A percentile compares a stretch with the other conserved stretches of the same genome.
phyloP scores from a whole-genome alignment of 2,888 invertebrate species.

The Oligia fasciuncula region DNA sequence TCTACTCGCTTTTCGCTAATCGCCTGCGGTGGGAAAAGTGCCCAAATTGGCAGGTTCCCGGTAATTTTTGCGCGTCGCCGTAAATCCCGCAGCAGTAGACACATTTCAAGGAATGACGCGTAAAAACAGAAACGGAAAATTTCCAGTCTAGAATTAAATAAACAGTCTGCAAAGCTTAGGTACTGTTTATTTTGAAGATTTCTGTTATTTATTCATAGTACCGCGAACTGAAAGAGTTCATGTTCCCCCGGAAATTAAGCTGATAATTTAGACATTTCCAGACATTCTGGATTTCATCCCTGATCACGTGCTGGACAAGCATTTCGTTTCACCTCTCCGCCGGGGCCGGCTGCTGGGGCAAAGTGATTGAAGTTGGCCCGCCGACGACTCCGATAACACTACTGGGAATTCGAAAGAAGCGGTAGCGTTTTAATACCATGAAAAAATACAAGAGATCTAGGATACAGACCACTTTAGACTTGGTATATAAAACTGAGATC shows the following conservation, averaged over 20 bases:
- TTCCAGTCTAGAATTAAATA: neutral
- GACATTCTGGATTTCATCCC: constrained; percentile 13
- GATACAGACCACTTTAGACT: neutral
- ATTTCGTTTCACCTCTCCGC: constrained; percentile 59
- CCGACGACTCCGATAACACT: constrained; percentile 61
- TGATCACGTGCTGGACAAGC: constrained; percentile 61
- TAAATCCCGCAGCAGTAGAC: neutral
- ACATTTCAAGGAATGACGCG: neutral
- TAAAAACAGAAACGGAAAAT: neutral
- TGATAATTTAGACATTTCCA: neutral
- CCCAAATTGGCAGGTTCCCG: neutral
- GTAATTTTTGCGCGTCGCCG: neutral
- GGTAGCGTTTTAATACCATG: constrained; percentile 39
- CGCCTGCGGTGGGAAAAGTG: neutral
- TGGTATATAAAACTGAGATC: neutral
- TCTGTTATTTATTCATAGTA: neutral
- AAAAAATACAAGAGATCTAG: neutral
- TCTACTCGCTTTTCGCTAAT: neutral
- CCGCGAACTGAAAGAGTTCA: neutral
- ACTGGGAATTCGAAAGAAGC: constrained; percentile 40
- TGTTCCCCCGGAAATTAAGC: neutral
- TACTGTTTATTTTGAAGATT: neutral
- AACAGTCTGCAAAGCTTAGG: neutral
- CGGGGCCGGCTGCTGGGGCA: constrained; percentile 61
- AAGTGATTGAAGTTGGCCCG: constrained; percentile 78